A percentile compares a stretch with the other conserved stretches of the same genome.
These are phyloP conservation scores for Prunella himalayana DNA, from an alignment of 2,113 vertebrate species.

Conservation along the genomic window DNA sequence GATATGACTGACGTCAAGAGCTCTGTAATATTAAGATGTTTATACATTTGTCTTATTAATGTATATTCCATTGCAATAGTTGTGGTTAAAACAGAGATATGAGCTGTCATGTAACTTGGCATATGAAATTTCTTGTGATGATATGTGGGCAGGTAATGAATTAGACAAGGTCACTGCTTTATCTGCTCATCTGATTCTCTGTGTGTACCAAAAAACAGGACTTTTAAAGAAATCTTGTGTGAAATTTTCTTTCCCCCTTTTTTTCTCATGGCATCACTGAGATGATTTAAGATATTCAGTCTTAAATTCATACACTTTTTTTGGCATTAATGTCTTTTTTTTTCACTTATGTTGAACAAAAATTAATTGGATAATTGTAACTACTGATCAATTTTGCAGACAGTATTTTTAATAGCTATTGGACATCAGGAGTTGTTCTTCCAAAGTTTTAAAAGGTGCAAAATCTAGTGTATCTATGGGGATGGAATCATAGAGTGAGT, in stretches of 20 bases:
- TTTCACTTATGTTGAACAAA: not conserved
- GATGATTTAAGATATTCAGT: too few relatives aligned
- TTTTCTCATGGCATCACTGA: not conserved
- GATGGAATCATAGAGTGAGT: accelerated
- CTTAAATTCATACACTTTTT: not conserved
- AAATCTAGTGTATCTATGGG: not conserved
- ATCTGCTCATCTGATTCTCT: not conserved
- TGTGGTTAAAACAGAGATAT: not conserved
- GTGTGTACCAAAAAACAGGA: not conserved
- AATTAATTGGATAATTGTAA: not conserved
- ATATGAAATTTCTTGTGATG: not conserved
- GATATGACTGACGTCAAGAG: not conserved
- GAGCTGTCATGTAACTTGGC: not conserved
- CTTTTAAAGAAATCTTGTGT: not conserved
- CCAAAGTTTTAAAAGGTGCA: not conserved
- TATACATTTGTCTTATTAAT: not conserved
- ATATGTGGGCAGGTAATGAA: not conserved
- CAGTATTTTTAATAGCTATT: not conserved
- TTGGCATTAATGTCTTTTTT: not conserved
- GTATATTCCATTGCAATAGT: not conserved
- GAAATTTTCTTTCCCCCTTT: not conserved
- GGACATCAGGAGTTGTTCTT: not conserved
- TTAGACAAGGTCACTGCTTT: not conserved
- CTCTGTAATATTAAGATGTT: not conserved
- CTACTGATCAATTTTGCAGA: not conserved